These are phyloP conservation scores for Macrosteles quadrilineatus DNA, from an alignment of 1,140 invertebrate species.

Conservation along the genomic window DNA sequence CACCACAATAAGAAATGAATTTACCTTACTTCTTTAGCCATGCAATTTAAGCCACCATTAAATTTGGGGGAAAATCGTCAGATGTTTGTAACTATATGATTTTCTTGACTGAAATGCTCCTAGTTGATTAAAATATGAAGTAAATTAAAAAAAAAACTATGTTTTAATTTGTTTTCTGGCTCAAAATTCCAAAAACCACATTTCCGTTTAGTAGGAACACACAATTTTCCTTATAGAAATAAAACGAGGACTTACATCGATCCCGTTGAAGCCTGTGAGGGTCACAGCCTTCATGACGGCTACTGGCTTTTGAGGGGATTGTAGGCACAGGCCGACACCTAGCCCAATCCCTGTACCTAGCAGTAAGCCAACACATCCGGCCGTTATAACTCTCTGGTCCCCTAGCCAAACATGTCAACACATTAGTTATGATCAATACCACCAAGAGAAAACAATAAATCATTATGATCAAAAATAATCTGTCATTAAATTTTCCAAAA, in stretches of 20 bases:
- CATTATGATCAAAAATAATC: neutral
- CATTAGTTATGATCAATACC: neutral
- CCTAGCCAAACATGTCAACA: slow-evolving; percentile 28
- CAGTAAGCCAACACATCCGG: slow-evolving; percentile 37
- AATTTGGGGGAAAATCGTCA: too few relatives aligned
- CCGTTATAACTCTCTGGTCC: slow-evolving; percentile 33
- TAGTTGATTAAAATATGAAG: too few relatives aligned
- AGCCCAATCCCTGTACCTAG: slow-evolving; percentile 36
- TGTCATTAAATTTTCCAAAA: neutral
- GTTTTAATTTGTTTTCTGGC: too few relatives aligned
- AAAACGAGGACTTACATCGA: slow-evolving; percentile 52
- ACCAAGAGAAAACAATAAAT: neutral
- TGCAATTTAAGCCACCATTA: too few relatives aligned
- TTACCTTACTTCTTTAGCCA: too few relatives aligned
- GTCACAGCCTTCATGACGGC: slow-evolving; percentile 57
- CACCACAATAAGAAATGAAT: too few relatives aligned
- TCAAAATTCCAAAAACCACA: too few relatives aligned
- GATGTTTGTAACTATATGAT: too few relatives aligned
- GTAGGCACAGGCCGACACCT: slow-evolving; percentile 36
- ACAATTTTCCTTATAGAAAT: too few relatives aligned
- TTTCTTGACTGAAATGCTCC: too few relatives aligned
- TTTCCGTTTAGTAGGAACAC: too few relatives aligned
- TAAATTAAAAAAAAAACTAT: too few relatives aligned
- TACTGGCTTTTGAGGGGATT: slow-evolving; percentile 46
- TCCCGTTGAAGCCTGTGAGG: slow-evolving; percentile 56